Percentiles rank a stretch among this genome's conserved stretches.
Evolutionary conservation across 2,888 invertebrate species (phyloP).

Genomic region (Drosophila formosana): DNA sequence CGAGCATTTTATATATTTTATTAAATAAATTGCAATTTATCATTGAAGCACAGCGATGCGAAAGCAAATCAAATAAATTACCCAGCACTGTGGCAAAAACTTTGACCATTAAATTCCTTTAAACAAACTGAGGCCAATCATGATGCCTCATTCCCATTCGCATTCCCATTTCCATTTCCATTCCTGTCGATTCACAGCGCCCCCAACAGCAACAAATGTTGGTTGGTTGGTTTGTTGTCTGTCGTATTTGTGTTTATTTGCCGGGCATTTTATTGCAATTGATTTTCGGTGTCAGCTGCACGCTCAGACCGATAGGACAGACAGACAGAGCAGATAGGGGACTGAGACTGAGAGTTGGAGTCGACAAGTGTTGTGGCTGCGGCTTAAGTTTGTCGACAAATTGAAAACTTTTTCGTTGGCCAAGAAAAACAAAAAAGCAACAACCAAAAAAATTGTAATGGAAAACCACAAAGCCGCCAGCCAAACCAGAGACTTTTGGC

Average conservation of each 20-base stretch:
- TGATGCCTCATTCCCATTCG: slow-evolving; percentile 21
- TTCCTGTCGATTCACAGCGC: not conserved
- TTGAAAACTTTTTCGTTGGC: slow-evolving; percentile 74
- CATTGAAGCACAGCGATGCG: slow-evolving; percentile 41
- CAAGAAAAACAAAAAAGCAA: slow-evolving; percentile 30
- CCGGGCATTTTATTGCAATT: slow-evolving; percentile 74
- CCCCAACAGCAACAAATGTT: slow-evolving; percentile 16
- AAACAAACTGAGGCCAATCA: slow-evolving; percentile 66
- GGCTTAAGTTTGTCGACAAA: slow-evolving; percentile 79
- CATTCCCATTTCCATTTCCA: not conserved
- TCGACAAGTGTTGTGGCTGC: slow-evolving; percentile 73
- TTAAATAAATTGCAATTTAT: slow-evolving; percentile 77
- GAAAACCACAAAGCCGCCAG: slow-evolving; percentile 41
- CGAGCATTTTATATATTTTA: slow-evolving; percentile 55
- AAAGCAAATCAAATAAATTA: slow-evolving; percentile 75
- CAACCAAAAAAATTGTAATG: slow-evolving; percentile 17
- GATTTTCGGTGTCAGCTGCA: slow-evolving; percentile 79
- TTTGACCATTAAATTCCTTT: slow-evolving; percentile 73
- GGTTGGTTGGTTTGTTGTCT: slow-evolving; percentile 15
- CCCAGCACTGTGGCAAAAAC: slow-evolving; percentile 23
- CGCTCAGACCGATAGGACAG: slow-evolving; percentile 32
- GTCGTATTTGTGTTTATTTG: slow-evolving; percentile 55
- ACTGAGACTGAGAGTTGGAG: not conserved
- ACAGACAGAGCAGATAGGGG: slow-evolving; percentile 8
- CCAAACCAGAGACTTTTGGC: slow-evolving; percentile 57